A percentile compares a stretch with the other conserved stretches of the same genome.
Evolutionary conservation across 1,140 invertebrate genomes (phyloP).

Genomic region (Chrysoperla carnea): DNA sequence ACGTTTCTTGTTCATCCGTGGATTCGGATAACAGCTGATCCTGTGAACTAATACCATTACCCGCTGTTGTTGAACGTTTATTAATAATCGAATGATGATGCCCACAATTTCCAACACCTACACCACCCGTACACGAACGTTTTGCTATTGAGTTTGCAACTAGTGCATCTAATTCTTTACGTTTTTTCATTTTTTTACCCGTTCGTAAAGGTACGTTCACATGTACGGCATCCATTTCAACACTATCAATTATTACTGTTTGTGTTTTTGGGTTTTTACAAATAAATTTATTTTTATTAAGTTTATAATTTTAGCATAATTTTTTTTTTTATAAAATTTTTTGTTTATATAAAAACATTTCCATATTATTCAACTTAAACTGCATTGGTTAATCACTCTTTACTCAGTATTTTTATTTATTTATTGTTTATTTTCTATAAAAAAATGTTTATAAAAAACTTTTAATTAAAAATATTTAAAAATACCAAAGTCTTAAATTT

Average conservation of each 20-base stretch:
- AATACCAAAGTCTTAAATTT: too few relatives aligned
- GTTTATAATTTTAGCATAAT: background rate
- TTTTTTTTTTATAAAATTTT: background rate
- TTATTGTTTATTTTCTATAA: background rate
- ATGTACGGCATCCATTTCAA: slow-evolving; percentile 20
- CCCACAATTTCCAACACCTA: background rate
- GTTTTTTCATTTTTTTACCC: slow-evolving; percentile 39
- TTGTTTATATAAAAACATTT: background rate
- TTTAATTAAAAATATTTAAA: too few relatives aligned
- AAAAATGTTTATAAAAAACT: too few relatives aligned
- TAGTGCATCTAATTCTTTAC: slow-evolving; percentile 34
- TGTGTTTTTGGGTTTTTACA: background rate
- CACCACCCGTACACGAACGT: background rate
- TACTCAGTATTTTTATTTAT: background rate
- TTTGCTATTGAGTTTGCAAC: slow-evolving; percentile 21
- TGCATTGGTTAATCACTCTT: background rate
- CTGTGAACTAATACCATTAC: slow-evolving; percentile 15
- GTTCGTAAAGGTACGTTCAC: slow-evolving; percentile 27
- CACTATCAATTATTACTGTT: background rate
- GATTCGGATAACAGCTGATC: slow-evolving; percentile 25
- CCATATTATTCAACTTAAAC: background rate
- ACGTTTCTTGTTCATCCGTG: slow-evolving; percentile 25
- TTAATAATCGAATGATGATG: background rate
- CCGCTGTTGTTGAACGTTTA: slow-evolving; percentile 2
- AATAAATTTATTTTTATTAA: background rate